These are phyloP conservation scores for Miichthys miiuy DNA, from an alignment of 2,797 vertebrate genomes.

Conservation along the genomic window DNA sequence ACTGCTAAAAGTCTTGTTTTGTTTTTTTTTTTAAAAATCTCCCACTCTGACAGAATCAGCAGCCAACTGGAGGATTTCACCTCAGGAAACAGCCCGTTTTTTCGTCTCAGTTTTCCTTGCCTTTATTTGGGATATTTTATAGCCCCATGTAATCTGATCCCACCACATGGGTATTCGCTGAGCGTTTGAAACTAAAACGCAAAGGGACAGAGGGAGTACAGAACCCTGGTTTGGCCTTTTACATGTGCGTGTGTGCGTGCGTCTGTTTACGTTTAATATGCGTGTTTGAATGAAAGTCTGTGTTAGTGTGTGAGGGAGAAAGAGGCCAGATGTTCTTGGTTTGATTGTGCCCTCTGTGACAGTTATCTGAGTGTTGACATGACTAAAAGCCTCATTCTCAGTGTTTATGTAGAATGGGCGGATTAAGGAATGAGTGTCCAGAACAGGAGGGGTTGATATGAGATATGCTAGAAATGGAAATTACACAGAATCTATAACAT, in stretches of 20 bases:
- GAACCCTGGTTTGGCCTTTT: conserved; percentile 74
- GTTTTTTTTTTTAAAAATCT: conserved; percentile 37
- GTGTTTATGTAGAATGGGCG: conserved; percentile 68
- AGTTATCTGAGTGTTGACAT: conserved; percentile 77
- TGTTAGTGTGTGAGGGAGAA: conserved; percentile 60
- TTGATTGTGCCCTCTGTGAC: conserved; percentile 77
- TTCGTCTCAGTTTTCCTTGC: conserved; percentile 78
- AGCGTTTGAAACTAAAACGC: conserved; percentile 84
- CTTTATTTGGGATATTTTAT: conserved; percentile 87
- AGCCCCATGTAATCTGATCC: conserved; percentile 80
- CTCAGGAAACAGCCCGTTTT: conserved; percentile 78
- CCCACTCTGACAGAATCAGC: conserved; percentile 70
- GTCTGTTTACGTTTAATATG: conserved; percentile 73
- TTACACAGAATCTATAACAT: conserved; percentile 54
- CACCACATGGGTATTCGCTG: conserved; percentile 84
- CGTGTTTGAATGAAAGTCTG: conserved; percentile 64
- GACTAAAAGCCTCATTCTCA: conserved; percentile 74
- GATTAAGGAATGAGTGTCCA: conserved; percentile 69
- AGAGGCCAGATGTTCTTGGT: conserved; percentile 81
- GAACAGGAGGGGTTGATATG: conserved; percentile 49
- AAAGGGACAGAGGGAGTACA: conserved; percentile 79
- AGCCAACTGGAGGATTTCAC: conserved; percentile 75
- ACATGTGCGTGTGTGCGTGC: conserved; percentile 43
- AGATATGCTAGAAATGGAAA: conserved; percentile 69
- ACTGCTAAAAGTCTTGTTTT: conserved; percentile 55